Percentiles rank a stretch among this genome's conserved stretches.
phyloP scores from a whole-genome alignment of 2,888 invertebrate species.

The Byasa hedistus region DNA sequence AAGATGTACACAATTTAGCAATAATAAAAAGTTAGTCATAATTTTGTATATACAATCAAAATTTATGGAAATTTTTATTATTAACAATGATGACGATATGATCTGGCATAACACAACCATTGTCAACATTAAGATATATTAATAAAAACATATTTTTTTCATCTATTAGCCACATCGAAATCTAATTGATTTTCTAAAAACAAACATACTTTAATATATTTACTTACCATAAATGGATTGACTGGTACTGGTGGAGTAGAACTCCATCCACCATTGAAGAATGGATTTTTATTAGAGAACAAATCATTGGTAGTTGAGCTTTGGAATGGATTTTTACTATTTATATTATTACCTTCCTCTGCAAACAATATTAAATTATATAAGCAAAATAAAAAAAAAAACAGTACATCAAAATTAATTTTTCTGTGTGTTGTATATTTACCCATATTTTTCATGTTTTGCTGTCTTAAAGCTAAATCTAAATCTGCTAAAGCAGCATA shows the following conservation, averaged over 20 bases:
- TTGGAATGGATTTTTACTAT: slow-evolving; percentile 76
- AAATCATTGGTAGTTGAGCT: slow-evolving; percentile 64
- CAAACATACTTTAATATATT: no score
- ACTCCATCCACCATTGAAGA: slow-evolving; percentile 72
- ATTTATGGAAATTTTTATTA: no score
- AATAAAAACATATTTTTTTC: no score
- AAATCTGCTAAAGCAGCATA: slow-evolving; percentile 97
- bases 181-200: no score
- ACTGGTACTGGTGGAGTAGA: slow-evolving; percentile 54
- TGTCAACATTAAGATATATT: no score
- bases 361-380: slow-evolving; percentile 41
- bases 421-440: slow-evolving; percentile 32
- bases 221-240: slow-evolving; percentile 72
- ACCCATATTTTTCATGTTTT: slow-evolving; percentile 76
- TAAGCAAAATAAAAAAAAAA: background rate
- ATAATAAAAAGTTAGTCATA: no score
- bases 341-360: slow-evolving; percentile 61
- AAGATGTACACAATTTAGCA: no score
- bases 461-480: slow-evolving; percentile 85
- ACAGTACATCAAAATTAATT: background rate
- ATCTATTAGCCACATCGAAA: no score
- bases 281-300: slow-evolving; percentile 71
- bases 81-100: no score
- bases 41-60: no score
- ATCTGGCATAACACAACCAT: no score